Conservation (phyloP, 92 coral and sea anemone species). For the Heliopora coerulea region DNA sequence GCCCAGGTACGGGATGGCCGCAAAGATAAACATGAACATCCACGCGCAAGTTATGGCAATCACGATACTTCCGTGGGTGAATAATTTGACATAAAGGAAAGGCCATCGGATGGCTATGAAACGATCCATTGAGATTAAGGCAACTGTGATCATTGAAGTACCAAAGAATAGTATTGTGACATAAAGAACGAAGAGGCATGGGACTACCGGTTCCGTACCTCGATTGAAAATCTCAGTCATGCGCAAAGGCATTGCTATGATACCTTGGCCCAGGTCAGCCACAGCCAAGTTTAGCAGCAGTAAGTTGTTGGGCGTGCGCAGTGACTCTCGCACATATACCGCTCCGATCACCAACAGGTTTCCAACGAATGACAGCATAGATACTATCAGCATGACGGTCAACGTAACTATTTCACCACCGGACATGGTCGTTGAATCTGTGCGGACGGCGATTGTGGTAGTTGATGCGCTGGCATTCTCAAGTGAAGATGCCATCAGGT, state of each 20-base stretch:
- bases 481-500: not conserved
- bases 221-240: conserved; percentile 29
- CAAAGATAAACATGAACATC: conserved; percentile 57
- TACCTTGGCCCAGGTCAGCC: conserved; percentile 38
- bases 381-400: conserved; percentile 23
- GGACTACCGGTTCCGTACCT: conserved; percentile 63
- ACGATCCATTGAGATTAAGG: conserved; percentile 82
- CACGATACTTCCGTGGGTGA: conserved; percentile 51
- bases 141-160: conserved; percentile 77
- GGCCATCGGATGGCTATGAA: conserved; percentile 78
- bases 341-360: conserved; percentile 29
- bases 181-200: conserved; percentile 79
- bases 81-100: conserved; percentile 62
- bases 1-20: conserved; percentile 71
- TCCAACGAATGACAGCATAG: conserved; percentile 22
- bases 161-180: conserved; percentile 84
- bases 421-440: not conserved
- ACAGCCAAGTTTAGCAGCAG: conserved; percentile 18
- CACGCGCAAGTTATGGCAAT: conserved; percentile 49
- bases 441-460: not conserved
- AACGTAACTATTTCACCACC: conserved; percentile 17
- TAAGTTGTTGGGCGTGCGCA: conserved; percentile 30
- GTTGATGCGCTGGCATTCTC: not conserved
- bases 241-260: conserved; percentile 33
- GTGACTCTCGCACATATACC: conserved; percentile 12